Evolutionary conservation across 2,797 vertebrate genomes (phyloP).

Genomic region (Chrosomus eos): DNA sequence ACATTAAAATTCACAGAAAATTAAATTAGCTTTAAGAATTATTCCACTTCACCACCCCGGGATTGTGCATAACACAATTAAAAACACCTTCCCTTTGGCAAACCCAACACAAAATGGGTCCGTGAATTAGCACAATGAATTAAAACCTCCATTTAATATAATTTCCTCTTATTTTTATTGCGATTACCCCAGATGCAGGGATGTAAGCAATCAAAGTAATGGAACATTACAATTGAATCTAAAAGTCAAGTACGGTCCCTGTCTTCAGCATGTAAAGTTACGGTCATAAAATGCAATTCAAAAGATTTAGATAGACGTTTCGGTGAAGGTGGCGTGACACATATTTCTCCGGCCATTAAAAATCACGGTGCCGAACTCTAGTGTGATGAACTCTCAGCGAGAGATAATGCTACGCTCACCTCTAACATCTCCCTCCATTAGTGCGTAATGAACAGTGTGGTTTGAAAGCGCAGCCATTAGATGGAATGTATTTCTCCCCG

Average conservation of each 20-base stretch:
- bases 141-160: conserved; percentile 72
- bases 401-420: conserved; percentile 56
- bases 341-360: conserved; percentile 54
- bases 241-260: conserved; percentile 65
- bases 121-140: conserved; percentile 65
- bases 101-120: conserved; percentile 48
- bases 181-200: conserved; percentile 63
- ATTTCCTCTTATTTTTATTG: conserved; percentile 70
- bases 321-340: conserved; percentile 52
- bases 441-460: conserved; percentile 59
- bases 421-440: conserved; percentile 60
- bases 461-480: conserved; percentile 57
- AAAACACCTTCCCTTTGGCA: conserved; percentile 57
- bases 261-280: conserved; percentile 39
- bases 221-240: conserved; percentile 74
- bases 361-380: conserved; percentile 54
- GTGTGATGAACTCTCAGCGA: conserved; percentile 56
- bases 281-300: conserved; percentile 54
- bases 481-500: not conserved
- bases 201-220: conserved; percentile 79
- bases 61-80: conserved; percentile 62
- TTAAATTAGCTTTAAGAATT: conserved; percentile 72
- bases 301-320: conserved; percentile 59
- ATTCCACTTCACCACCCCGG: conserved; percentile 73
- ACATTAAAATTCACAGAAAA: conserved; percentile 74